A percentile compares a stretch with the other conserved stretches of the same genome.
Evolutionary conservation across 2,797 vertebrate species (phyloP).

Genomic region (Syncerus caffer): DNA sequence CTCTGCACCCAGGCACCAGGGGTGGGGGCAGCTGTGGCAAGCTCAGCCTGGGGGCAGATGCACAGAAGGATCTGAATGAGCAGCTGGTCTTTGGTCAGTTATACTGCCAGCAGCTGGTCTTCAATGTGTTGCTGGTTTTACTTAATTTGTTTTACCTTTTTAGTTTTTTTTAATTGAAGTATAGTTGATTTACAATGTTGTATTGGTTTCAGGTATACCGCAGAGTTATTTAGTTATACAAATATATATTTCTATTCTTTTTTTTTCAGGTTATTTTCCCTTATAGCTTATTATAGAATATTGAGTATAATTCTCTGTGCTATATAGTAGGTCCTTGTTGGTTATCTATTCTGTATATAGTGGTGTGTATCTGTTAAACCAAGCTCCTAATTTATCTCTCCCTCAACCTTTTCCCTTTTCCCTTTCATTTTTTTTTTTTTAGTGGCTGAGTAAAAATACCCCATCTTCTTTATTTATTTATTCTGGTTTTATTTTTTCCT

Average conservation of each 20-base stretch:
- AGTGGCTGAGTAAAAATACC: neutral
- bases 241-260: neutral
- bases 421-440: neutral
- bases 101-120: neutral
- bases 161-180: neutral
- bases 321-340: neutral
- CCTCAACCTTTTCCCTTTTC: neutral
- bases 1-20: neutral
- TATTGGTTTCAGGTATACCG: neutral
- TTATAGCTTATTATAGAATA: neutral
- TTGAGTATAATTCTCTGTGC: neutral
- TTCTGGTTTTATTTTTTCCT: conserved; percentile 38
- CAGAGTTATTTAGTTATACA: neutral
- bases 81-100: neutral
- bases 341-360: neutral
- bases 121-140: neutral
- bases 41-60: neutral
- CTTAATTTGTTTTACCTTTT: neutral
- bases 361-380: neutral
- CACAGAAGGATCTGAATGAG: neutral
- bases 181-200: neutral
- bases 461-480: neutral
- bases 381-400: neutral
- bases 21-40: neutral
- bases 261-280: neutral